Evolutionary conservation across 37 sponge, comb jelly and placozoan genomes (phyloP), one percentile per base, ranked within the genome.

Genomic region (Ephydatia muelleri): DNA sequence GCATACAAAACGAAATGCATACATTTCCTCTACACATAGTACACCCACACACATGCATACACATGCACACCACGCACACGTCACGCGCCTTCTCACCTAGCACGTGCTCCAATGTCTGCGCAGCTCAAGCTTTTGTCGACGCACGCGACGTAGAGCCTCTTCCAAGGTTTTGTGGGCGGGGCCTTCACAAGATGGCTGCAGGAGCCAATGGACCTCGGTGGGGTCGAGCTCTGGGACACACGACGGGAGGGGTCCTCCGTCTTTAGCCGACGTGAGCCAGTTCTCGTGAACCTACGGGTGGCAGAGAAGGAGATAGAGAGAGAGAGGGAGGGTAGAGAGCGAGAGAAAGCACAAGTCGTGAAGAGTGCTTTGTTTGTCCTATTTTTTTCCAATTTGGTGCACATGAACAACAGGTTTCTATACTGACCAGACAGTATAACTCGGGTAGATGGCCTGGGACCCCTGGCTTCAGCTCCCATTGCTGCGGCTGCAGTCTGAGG

Each of bases 101-200:
- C 2, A 25, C 9, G 5, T 33, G 67, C 23, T 14, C 33, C 29
- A 34, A 31, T 26, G 2, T 29, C 27, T 30, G 77, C 3, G 14
- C 27, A 69, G 66, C 68, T 67, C 39, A 11, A 49, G 38, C 34
- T 38, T 49, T 86, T 91, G 35, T 70, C 31, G 37, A 84, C 27
- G 75, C 88, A 90, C 22, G 57, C 68, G 23, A 72, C 71, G 38
- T 86, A 87, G 69, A 90, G 38, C 40, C 72, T 73, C 68, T 73
- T 75, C 81, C 84, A 90, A 4, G 65, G 76, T 3, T 67, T 26
- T 35, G 83, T 79, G 26, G 79, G 74, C 38, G 49, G n/a, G 66
- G 22, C 73, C 78, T 35, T 83, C 72, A 86, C 91, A 91, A 16
- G 91, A 91, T 8, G 91, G 83, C 87, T 91, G 91, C 47, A 91